Evolutionary conservation across 2,888 invertebrate genomes (phyloP).

Genomic region (Hemaris fuciformis): DNA sequence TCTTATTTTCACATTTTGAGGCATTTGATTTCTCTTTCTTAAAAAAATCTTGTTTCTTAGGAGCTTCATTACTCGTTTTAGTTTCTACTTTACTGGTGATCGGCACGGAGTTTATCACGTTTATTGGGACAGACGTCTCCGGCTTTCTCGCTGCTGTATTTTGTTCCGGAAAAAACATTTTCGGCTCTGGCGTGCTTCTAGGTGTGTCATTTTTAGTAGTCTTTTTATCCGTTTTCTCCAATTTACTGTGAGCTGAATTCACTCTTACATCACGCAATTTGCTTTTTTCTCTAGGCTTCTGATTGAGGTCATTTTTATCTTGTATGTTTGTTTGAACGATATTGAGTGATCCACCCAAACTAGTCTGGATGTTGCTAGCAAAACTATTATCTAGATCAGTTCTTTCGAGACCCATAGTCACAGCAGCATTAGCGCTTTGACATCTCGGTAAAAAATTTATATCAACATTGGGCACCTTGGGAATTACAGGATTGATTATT

Average conservation of each 20-base stretch:
- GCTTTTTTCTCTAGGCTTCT: constrained; percentile 71
- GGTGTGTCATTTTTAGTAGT: constrained; percentile 62
- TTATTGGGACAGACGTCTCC: constrained; percentile 72
- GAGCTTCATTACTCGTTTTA: constrained; percentile 59
- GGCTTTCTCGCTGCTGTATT: constrained; percentile 61
- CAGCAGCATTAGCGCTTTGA: constrained; percentile 72
- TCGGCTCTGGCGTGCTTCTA: constrained; percentile 69
- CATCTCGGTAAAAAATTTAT: constrained; percentile 72
- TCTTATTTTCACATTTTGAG: constrained; percentile 63
- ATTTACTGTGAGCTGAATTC: constrained; percentile 74
- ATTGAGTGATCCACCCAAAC: constrained; percentile 60
- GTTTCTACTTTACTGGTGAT: constrained; percentile 63
- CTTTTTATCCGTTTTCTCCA: constrained; percentile 72
- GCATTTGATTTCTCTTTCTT: constrained; percentile 74
- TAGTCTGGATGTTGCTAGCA: constrained; percentile 55
- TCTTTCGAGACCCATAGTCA: constrained; percentile 66
- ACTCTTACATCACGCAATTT: constrained; percentile 73
- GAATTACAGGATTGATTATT: constrained; percentile 71
- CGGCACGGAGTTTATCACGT: constrained; percentile 70
- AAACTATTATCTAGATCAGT: constrained; percentile 60
- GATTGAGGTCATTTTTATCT: constrained; percentile 62
- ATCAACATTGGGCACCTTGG: constrained; percentile 70
- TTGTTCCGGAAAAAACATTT: constrained; percentile 75
- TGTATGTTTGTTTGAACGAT: constrained; percentile 53
- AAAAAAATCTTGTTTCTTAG: constrained; percentile 78